These are phyloP conservation scores for Phrynocephalus vlangalii DNA, from an alignment of 2,797 vertebrate species.

Conservation along the genomic window DNA sequence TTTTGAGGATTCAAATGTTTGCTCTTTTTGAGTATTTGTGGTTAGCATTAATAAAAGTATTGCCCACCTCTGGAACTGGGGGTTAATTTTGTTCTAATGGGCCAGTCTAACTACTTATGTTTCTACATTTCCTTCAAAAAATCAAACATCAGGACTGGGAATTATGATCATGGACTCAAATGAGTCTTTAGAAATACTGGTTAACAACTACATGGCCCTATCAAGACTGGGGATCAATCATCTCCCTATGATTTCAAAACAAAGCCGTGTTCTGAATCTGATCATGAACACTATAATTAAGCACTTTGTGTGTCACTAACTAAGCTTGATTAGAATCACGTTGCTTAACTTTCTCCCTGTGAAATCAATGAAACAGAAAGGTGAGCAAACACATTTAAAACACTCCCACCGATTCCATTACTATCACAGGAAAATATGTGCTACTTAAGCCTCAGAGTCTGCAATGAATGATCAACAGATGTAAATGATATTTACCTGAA, in stretches of 20 bases:
- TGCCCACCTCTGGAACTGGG: too few species aligned
- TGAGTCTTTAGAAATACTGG: not conserved
- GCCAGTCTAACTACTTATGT: too few species aligned
- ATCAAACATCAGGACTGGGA: not conserved
- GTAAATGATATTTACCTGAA: slow-evolving; percentile 26
- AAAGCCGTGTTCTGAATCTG: not conserved
- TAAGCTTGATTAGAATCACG: not conserved
- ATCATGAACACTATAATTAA: not conserved
- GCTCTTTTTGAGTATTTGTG: too few species aligned
- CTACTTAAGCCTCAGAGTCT: not conserved
- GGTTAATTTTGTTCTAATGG: too few species aligned
- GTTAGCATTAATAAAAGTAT: too few species aligned
- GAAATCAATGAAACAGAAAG: not conserved
- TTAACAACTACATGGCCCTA: not conserved
- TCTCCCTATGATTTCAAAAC: not conserved
- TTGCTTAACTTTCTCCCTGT: not conserved
- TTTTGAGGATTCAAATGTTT: too few species aligned
- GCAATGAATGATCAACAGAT: not conserved
- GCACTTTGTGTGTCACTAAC: not conserved
- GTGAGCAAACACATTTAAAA: slow-evolving; percentile 2
- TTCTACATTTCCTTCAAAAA: too few species aligned
- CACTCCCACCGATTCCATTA: accelerated
- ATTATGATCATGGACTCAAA: not conserved
- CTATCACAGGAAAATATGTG: not conserved
- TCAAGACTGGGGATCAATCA: too few species aligned